These are phyloP conservation scores for Axinella damicornis DNA, from an alignment of 37 sponge, comb jelly and placozoan genomes.

Conservation along the genomic window DNA sequence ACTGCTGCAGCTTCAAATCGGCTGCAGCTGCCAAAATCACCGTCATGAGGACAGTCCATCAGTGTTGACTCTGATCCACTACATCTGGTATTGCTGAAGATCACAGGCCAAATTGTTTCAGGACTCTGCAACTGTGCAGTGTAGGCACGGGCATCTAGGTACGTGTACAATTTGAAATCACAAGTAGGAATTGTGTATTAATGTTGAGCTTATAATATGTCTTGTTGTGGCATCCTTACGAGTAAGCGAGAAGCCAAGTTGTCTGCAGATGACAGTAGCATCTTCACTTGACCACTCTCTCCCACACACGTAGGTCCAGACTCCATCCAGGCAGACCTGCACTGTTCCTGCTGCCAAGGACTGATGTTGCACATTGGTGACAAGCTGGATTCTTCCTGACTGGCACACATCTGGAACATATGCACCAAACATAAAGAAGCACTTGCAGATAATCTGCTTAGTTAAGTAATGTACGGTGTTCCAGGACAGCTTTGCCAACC, in stretches of 20 bases:
- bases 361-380: not conserved
- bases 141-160: not conserved
- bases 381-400: conserved; percentile 2
- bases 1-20: not conserved
- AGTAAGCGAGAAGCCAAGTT: conserved; percentile 14
- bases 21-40: not conserved
- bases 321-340: conserved; percentile 46
- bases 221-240: not conserved
- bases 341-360: not conserved
- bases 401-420: conserved; percentile 31
- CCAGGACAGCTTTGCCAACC: no score
- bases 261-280: conserved; percentile 30
- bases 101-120: not conserved
- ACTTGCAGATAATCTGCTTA: no score
- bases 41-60: not conserved
- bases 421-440: no score
- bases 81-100: not conserved
- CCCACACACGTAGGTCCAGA: conserved; percentile 41
- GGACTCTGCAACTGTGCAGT: not conserved
- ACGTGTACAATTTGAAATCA: no score
- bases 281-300: conserved; percentile 27
- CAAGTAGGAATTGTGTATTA: no score
- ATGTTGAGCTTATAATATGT: not conserved
- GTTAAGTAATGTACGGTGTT: no score
- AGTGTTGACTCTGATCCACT: conserved; percentile 19